Base-by-base conservation (phyloP, 2,888 invertebrate genomes). In the Thera obeliscata region DNA sequence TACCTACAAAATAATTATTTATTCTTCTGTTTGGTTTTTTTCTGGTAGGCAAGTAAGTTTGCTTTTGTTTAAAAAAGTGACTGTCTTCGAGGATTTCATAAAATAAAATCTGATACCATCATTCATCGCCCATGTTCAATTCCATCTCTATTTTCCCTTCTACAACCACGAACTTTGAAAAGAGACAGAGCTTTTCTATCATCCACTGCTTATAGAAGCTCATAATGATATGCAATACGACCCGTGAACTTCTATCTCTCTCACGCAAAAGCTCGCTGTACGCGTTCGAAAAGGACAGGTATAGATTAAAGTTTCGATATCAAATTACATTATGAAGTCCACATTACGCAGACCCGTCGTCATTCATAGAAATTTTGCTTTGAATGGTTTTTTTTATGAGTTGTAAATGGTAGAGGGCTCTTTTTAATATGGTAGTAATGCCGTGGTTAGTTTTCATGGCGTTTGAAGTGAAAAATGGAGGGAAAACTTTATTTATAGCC, bases 181-280 rank as follows among this genome's bases (percentile, higher is more conserved):
- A 71, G 76, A 74, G 79, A 78, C 70, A 56, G 66, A 66, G 61
- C 57, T 49, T 70, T 60, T 66, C 63, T 67, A 63, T 69, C 71
- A 12, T 61, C 61, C 71, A 66, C 74, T 59, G 70, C 78, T 67
- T 62, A 66, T 56, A 69, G 55, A 52, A 68, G 52, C 72, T 75
- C 71, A 68, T 81, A 81, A 80, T 80, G 79, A 81, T 80, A 81
- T 80, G 81, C 81, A 81, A 81, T 73, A 69, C 74, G 77, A 79
- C 76, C 76, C 81, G 70, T 67, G 71, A 74, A 70, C 61, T 60
- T 41, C 72, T 56, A 66, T 79, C 78, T 73, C 72, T 60, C 58
- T 80, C 71, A 35, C 49, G n/a, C 67, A 8, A 54, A 8, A 61
- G 5, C 52, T 8, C 9, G 22, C 12, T 22, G 43, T 0, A 12